Evolutionary conservation across 2,888 invertebrate species (phyloP).

Genomic region (Drosophila crucigera): DNA sequence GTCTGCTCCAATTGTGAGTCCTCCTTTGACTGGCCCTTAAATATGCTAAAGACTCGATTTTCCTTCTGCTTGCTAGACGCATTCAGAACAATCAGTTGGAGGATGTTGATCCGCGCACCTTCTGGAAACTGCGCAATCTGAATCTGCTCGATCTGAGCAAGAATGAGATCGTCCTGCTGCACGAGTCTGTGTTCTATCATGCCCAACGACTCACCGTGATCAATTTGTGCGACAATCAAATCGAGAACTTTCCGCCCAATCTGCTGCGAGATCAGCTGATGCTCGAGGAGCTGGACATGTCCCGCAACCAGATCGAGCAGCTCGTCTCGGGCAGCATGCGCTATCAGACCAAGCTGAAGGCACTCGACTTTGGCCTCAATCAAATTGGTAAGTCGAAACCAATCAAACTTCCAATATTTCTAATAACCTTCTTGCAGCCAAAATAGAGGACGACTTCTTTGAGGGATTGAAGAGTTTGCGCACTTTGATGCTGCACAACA

Average conservation of each 20-base stretch:
- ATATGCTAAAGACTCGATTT: not conserved
- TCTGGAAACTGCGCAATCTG: slow-evolving; percentile 87
- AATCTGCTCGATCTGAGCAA: slow-evolving; percentile 88
- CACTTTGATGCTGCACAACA: slow-evolving; percentile 85
- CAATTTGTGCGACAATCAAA: slow-evolving; percentile 84
- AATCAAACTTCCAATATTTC: not conserved
- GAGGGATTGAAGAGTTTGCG: slow-evolving; percentile 78
- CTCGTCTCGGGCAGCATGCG: slow-evolving; percentile 86
- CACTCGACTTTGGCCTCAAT: slow-evolving; percentile 88
- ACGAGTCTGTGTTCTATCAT: slow-evolving; percentile 86
- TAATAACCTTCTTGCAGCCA: slow-evolving; percentile 55
- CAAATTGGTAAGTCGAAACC: slow-evolving; percentile 83
- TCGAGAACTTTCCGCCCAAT: slow-evolving; percentile 86
- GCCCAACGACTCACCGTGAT: slow-evolving; percentile 83
- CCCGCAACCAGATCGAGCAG: slow-evolving; percentile 87
- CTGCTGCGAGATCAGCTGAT: slow-evolving; percentile 86
- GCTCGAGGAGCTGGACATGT: slow-evolving; percentile 89
- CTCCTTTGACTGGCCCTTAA: not conserved
- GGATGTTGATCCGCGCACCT: slow-evolving; percentile 86
- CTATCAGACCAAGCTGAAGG: slow-evolving; percentile 86
- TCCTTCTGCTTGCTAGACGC: slow-evolving; percentile 84
- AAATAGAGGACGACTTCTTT: slow-evolving; percentile 82
- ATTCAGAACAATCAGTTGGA: slow-evolving; percentile 88
- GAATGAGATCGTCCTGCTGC: slow-evolving; percentile 86
- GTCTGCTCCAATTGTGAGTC: slow-evolving; percentile 87